Evolutionary conservation across 2,113 vertebrate genomes (phyloP).

Genomic region (Bettongia penicillata): DNA sequence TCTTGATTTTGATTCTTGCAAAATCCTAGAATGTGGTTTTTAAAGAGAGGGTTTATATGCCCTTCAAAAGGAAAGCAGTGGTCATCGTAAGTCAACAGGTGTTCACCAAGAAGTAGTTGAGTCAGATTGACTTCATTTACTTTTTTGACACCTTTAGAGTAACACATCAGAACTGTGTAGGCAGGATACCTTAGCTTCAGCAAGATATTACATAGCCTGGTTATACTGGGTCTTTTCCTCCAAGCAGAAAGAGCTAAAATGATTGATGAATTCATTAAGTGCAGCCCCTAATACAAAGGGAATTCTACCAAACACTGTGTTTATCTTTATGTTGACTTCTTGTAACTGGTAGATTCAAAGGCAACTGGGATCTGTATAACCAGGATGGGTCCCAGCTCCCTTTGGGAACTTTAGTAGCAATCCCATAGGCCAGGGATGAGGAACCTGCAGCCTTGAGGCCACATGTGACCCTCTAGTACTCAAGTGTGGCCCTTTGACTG

Average conservation of each 20-base stretch:
- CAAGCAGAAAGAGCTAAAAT: background rate
- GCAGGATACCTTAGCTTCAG: no score
- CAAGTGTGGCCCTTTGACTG: no score
- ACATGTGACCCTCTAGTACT: no score
- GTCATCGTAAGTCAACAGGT: background rate
- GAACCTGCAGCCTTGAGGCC: no score
- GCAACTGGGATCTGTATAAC: background rate
- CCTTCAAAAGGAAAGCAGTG: background rate
- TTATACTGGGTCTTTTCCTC: background rate
- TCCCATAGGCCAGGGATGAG: background rate
- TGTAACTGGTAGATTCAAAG: background rate
- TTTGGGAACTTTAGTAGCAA: background rate
- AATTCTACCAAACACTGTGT: background rate
- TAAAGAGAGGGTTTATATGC: background rate
- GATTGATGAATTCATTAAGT: background rate
- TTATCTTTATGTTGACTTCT: background rate
- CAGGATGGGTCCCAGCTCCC: background rate
- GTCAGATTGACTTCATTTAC: background rate
- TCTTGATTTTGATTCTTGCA: background rate
- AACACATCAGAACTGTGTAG: background rate
- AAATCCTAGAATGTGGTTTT: background rate
- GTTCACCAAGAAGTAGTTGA: background rate
- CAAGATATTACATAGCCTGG: background rate
- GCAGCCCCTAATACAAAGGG: background rate
- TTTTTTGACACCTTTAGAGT: background rate